Conservation (phyloP, 2,888 invertebrate genomes). For the Megastigmus dorsalis region DNA sequence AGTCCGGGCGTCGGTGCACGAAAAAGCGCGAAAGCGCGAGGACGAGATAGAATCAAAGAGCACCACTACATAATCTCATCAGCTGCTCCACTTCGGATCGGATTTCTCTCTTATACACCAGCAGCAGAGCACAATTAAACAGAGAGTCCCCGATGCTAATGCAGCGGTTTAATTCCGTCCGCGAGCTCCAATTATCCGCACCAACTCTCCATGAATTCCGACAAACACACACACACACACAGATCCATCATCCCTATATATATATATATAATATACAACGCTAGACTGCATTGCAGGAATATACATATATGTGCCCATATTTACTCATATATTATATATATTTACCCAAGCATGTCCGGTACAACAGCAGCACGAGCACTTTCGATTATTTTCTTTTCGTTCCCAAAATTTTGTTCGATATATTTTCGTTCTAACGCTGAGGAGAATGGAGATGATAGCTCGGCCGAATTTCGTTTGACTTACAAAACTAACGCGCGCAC, state of each 20-base stretch:
- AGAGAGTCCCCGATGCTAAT: too few relatives aligned
- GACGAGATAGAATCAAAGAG: not conserved
- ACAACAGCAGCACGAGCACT: not conserved
- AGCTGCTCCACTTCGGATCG: conserved; percentile 3
- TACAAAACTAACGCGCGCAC: not conserved
- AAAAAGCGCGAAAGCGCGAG: not conserved
- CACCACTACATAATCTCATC: not conserved
- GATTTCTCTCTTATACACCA: conserved; percentile 5
- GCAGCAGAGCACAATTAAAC: not conserved
- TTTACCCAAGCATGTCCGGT: not conserved
- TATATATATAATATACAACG: too few relatives aligned
- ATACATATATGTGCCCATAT: not conserved
- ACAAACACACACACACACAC: too few relatives aligned
- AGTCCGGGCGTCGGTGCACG: not conserved
- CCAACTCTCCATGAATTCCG: too few relatives aligned
- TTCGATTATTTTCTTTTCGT: not conserved
- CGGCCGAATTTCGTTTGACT: conserved; percentile 6
- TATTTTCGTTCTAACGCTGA: not conserved
- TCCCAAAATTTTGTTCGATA: not conserved
- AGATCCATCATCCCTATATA: too few relatives aligned
- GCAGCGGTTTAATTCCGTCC: conserved; percentile 7
- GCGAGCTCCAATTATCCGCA: too few relatives aligned
- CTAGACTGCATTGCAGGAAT: not conserved
- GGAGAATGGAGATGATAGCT: not conserved
- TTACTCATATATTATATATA: not conserved